Conservation (phyloP, 1,140 invertebrate genomes). For the Amyelois transitella region DNA sequence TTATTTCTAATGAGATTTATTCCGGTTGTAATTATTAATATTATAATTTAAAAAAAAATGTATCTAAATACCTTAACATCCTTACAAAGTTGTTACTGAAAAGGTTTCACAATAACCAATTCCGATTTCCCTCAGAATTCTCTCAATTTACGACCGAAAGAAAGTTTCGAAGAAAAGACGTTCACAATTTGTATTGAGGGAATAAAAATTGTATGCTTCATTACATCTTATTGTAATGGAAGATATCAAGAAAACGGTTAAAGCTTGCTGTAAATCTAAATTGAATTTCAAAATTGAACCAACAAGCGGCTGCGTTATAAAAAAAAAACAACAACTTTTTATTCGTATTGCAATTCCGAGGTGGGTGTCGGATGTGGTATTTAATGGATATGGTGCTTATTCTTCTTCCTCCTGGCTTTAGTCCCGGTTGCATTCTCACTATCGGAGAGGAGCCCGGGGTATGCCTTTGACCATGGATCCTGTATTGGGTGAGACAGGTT, state of each 20-base stretch:
- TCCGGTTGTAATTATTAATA: no score
- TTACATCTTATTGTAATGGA: neutral
- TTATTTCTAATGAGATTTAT: no score
- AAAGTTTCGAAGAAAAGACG: neutral
- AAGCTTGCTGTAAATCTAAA: constrained; percentile 21
- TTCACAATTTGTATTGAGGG: neutral
- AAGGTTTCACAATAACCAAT: neutral
- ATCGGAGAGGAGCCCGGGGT: no score
- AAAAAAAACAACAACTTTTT: constrained; percentile 22
- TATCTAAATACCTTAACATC: neutral
- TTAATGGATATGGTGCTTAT: neutral
- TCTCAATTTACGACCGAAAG: neutral
- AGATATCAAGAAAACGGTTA: neutral
- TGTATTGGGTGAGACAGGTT: no score
- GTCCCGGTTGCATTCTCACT: no score
- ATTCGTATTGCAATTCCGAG: constrained; percentile 15
- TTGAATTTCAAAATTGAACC: constrained; percentile 30
- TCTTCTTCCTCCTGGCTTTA: no score
- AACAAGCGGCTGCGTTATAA: constrained; percentile 19
- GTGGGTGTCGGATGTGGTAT: neutral
- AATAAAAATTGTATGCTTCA: neutral
- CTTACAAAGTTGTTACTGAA: neutral
- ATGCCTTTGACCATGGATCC: no score
- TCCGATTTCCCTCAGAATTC: neutral
- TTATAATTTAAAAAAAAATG: no score